Evolutionary conservation across 1,140 invertebrate species (phyloP), one percentile per base, ranked within the genome.

Genomic region (Tetragonula clypearis): DNA sequence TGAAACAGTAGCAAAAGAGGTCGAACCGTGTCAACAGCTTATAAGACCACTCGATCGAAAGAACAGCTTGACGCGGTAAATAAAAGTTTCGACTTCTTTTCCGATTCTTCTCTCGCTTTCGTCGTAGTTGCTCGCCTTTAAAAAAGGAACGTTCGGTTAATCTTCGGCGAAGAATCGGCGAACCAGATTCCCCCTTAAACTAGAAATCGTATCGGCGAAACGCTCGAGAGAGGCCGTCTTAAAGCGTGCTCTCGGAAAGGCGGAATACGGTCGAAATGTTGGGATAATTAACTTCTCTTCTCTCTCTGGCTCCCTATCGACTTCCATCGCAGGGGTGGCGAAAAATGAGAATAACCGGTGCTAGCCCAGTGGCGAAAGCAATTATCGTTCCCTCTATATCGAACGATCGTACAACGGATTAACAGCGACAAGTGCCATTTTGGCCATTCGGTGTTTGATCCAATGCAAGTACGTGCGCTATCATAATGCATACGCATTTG

Each of bases 271-370:
- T 81, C n/a, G 56, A 81, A 73, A 65, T 55, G 21, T 82, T 41
- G 15, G 41, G 79, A 23, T 73, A 73, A 73, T 81, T 73, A 62
- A 62, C 41, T 49, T 49, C 41, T 73, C 53, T 17, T 69, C 17
- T 26, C 11, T 53, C 9, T 1, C 2, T 49, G 41, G 11, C 1
- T 30, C 49, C 15, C n/a, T 60, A 12, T 26, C 60, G 69, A n/a
- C 12, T 49, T n/a, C 23, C 21, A 23, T 35, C 21, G 30, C 30
- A 5, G 23, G 0, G 14, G 17, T 17, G 3, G 19, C 17, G 4
- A n/a, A 35, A 53, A 15, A 30, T 49, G 19, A 62, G 41, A 21
- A 53, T 35, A 65, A 41, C 19, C 21, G 26, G 4, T 8, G 14
- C 15, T 6, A n/a, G 26, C 35, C 35, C 26, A 30, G 23, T 23